Evolutionary conservation across 2,888 invertebrate species (phyloP), one percentile per base, ranked within the genome.

Genomic region (Parnassius orleans): DNA sequence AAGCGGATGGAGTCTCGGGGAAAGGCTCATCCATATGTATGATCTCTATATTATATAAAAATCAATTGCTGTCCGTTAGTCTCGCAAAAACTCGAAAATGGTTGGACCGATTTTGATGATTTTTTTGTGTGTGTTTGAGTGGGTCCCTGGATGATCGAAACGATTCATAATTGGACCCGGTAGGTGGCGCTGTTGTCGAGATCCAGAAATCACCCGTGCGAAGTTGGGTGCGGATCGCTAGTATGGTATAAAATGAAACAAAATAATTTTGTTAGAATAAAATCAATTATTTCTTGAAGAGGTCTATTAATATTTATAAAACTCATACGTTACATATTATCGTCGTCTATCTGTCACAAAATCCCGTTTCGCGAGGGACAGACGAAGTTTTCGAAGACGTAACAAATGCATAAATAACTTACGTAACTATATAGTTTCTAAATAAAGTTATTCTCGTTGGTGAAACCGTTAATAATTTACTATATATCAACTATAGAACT

Each of bases 291-390:
- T 59, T 11, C 19, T 55, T 55, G 41, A 62, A 43, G 48, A 62
- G 50, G 33, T 63, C 55, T 54, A 53, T 73, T 70, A 71, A 72
- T 70, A 70, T 62, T 63, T 52, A 65, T 67, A 64, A 14, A 57
- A 42, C 44, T 62, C 61, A 56, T 15, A 19, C 1, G 2, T 43
- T 61, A 14, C 52, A 9, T 15, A 12, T 33, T 5, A 44, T 61
- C 77, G 78, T 84, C 86, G 82, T 86, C 87, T 86, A 79, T 76
- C 84, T 78, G 77, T 76, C 88, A 81, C 84, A 78, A 86, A 80
- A 50, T 68, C 65, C 62, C 65, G 60, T 65, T 80, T 85, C 68
- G 80, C 77, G 87, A 80, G 70, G 83, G 81, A 78, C 79, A 85
- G 87, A 88, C 87, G 81, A 85, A 80, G 77, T 19, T 41, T 42